Base-by-base conservation (phyloP, 2,888 invertebrate genomes). In the Pandemis cinnamomeana region DNA sequence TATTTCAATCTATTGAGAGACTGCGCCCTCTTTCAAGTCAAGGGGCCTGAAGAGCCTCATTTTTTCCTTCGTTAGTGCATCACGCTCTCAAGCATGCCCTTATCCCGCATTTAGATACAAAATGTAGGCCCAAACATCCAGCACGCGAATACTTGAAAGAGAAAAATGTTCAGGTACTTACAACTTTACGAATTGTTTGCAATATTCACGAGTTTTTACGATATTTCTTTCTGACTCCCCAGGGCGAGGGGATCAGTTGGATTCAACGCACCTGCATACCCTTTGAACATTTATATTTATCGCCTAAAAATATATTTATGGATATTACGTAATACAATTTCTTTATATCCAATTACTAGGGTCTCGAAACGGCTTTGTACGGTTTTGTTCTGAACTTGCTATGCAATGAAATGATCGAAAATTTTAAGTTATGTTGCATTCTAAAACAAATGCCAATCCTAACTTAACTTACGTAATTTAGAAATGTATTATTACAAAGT, bases 121-220 rank as follows among this genome's bases (percentile, higher is more conserved):
- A 83, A 86, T 84, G 85, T 82, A 78, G 83, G 82, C 81, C 80
- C 81, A 77, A 77, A 73, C 71, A 77, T 78, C 69, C 73, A 46
- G 44, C 68, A 53, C 58, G 76, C 77, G 77, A 79, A 83, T 84
- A 84, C 81, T 86, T 83, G 81, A 82, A 86, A 86, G 81, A 82
- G 83, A 85, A 85, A 86, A 85, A 85, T 84, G 81, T 81, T 86
- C 83, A 84, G 85, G 87, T 86, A 87, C 84, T 81, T 85, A 74
- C 83, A 87, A 89, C 80, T 87, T 87, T 80, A 83, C 81, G 87
- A 87, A 88, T 87, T 88, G 87, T 87, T 86, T 81, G 86, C 84
- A 86, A 87, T 87, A 86, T 87, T 87, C 84, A 83, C 86, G 87
- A 89, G 85, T 91, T 91, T 90, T 89, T 90, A 87, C 89, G 84